Evolutionary conservation across 2,113 vertebrate species (phyloP).

Genomic region (Accipiter cooperii): DNA sequence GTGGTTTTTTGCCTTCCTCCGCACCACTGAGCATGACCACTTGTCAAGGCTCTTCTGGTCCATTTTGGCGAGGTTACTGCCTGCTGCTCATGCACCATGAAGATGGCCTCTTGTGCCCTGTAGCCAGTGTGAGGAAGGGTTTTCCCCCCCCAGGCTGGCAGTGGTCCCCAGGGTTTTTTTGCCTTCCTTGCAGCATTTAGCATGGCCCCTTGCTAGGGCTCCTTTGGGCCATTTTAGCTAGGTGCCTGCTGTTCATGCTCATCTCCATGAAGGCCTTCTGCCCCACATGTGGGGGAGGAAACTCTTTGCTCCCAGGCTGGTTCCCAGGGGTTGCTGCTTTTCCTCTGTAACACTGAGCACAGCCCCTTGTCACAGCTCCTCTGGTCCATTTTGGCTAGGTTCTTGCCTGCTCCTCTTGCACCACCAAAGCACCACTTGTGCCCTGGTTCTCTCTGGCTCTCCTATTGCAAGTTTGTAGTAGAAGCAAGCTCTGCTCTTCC

Average conservation of each 20-base stretch:
- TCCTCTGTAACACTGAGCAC: not conserved
- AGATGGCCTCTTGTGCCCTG: not conserved
- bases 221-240: not conserved
- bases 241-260: not conserved
- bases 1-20: not conserved
- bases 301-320: not conserved
- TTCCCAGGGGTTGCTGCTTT: not conserved
- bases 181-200: not conserved
- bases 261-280: too few relatives aligned
- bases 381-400: not conserved
- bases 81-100: too few relatives aligned
- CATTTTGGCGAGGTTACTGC: not conserved
- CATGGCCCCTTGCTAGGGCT: fast-evolving
- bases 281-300: fast-evolving
- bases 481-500: not conserved
- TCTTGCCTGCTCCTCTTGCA: not conserved
- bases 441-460: too few relatives aligned
- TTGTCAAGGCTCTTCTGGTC: not conserved
- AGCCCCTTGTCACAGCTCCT: not conserved
- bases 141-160: not conserved
- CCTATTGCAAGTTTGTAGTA: not conserved
- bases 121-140: not conserved
- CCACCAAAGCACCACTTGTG: not conserved
- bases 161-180: not conserved
- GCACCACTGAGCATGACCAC: not conserved